Base-by-base conservation (phyloP, 2,797 vertebrate species). In the Tenualosa ilisha region DNA sequence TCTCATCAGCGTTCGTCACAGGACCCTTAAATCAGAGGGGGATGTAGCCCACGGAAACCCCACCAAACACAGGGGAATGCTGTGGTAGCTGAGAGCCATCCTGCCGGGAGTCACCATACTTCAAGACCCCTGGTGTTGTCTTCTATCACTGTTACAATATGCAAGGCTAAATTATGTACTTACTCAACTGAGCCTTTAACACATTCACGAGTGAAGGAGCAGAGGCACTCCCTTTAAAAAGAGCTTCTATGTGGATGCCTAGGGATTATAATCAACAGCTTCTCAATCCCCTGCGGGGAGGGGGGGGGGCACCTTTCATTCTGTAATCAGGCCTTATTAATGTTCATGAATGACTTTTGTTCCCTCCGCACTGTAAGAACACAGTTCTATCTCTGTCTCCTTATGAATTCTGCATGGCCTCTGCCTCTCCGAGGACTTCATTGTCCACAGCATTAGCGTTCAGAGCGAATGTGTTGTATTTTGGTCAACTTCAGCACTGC, bases 301-400 rank as follows among this genome's bases (percentile, higher is more conserved):
- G 46, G 50, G 50, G 51, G 20, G 87, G 87, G 88, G 91, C 89
- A 81, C 88, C 91, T 92, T 92, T 91, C 91, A 93, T 93, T 91
- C 89, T 88, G 84, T 84, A 86, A 87, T 89, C 91, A 92, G 92
- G 90, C 88, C 87, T 90, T 72, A 68, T 87, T 86, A 83, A 82
- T 43, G 50, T 61, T 91, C 63, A 93, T 93, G 93, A 91, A 85
- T 90, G 50, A 61, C 75, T 49, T 89, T 92, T 92, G 90, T 91
- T 89, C 89, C 89, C 86, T 82, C 88, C 90, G 90, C 88, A 90
- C 82, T 83, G 84, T 79, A 87, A 89, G 90, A 84, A 85, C 88
- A 75, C 84, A 79, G 91, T 92, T 90, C 89, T 90, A 88, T 87
- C 85, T 83, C 83, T 61, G 61, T 86, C 86, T 84, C 83, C 85